These are phyloP conservation scores for Harpia harpyja DNA, from an alignment of 2,797 vertebrate species.

Conservation along the genomic window DNA sequence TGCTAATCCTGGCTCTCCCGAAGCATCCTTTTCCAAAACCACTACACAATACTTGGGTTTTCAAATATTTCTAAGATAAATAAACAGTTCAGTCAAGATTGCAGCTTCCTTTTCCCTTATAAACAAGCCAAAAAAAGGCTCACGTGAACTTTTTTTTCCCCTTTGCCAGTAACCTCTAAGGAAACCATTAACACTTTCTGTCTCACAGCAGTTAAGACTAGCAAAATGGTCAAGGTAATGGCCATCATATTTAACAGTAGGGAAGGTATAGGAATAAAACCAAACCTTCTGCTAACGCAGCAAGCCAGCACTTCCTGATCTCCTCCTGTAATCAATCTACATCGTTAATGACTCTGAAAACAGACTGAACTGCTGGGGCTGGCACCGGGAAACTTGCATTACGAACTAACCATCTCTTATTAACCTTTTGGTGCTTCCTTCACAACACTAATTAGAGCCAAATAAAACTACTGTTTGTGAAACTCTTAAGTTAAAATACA, in stretches of 20 bases:
- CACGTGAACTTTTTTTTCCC: background rate
- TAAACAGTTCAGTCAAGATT: background rate
- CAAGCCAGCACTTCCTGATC: slow-evolving; percentile 61
- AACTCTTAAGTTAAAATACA: slow-evolving; percentile 64
- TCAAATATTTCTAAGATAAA: slow-evolving; percentile 21
- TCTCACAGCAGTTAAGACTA: background rate
- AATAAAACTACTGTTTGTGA: slow-evolving; percentile 61
- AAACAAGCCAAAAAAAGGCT: slow-evolving; percentile 11
- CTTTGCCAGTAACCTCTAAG: background rate
- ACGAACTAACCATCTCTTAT: slow-evolving; percentile 72
- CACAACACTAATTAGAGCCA: slow-evolving; percentile 68
- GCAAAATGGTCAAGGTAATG: slow-evolving; percentile 51
- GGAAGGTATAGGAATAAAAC: slow-evolving; percentile 61
- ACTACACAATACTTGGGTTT: background rate
- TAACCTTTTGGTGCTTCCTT: slow-evolving; percentile 75
- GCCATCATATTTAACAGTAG: slow-evolving; percentile 54
- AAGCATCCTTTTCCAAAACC: background rate
- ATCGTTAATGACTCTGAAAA: slow-evolving; percentile 80
- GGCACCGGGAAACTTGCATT: slow-evolving; percentile 73
- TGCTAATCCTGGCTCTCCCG: background rate
- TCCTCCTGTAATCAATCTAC: slow-evolving; percentile 71
- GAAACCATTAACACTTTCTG: slow-evolving; percentile 36
- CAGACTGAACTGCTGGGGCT: slow-evolving; percentile 71
- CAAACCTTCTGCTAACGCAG: slow-evolving; percentile 67
- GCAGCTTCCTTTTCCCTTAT: slow-evolving; percentile 10